Percentiles rank a stretch among this genome's conserved stretches.
These are phyloP conservation scores for Pachymerium ferrugineum DNA, from an alignment of 2,888 invertebrate species.

Conservation along the genomic window DNA sequence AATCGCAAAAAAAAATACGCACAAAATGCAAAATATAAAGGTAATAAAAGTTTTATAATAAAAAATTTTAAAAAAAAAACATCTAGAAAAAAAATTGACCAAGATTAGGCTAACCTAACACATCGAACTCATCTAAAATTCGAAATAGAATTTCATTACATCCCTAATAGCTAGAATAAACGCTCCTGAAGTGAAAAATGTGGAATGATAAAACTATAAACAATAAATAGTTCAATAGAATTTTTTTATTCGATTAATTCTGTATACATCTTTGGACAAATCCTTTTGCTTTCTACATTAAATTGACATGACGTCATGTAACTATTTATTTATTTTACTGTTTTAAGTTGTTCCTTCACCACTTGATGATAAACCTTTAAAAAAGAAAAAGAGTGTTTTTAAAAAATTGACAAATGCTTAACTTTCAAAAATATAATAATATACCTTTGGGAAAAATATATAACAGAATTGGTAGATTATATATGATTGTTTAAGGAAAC, in stretches of 20 bases:
- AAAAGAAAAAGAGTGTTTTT: background rate
- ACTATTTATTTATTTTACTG: conserved; percentile 35
- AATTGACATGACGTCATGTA: conserved; percentile 37
- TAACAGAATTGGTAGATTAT: conserved; percentile 81
- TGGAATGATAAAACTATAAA: no score
- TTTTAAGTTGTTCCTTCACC: conserved; percentile 38
- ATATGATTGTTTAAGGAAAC: conserved; percentile 74
- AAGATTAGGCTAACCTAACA: no score
- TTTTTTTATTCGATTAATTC: conserved; percentile 38
- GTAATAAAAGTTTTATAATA: no score
- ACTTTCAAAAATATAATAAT: background rate
- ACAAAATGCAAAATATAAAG: no score
- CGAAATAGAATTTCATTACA: no score
- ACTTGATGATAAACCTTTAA: conserved; percentile 33
- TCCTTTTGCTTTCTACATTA: conserved; percentile 36
- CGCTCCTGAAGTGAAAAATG: no score
- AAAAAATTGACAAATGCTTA: background rate
- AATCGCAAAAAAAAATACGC: no score
- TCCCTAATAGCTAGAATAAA: no score
- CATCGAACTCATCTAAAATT: no score
- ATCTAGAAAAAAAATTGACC: no score
- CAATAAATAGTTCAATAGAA: no score
- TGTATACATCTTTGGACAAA: conserved; percentile 36
- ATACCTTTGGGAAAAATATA: conserved; percentile 77
- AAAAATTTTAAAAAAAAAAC: no score